Base-by-base conservation (phyloP, 92 coral and sea anemone species). In the Bergia puertoricense region DNA sequence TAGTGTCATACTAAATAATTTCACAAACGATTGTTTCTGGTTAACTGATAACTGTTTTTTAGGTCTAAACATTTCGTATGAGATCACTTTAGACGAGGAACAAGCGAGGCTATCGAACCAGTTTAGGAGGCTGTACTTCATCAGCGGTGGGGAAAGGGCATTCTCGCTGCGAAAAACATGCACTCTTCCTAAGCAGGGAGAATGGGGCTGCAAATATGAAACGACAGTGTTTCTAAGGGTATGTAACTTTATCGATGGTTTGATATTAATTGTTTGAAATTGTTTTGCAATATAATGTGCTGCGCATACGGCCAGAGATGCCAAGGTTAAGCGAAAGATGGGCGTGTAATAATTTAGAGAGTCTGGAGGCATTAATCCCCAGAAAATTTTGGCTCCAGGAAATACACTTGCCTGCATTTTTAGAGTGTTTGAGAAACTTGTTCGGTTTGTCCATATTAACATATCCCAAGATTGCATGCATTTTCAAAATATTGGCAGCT, bases 81-180 rank as follows among this genome's bases (percentile, higher is more conserved):
- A 71, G 11, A 72, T 84, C 40, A 84, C 30, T 11, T 44, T 84
- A 10, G 87, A 84, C 50, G 66, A 84, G 22, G 87, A 84, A 15
- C 87, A 84, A 43, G 87, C 37, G 43, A 43, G n/a, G 68, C 14
- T 16, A n/a, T 84, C 87, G 45, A 46, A 84, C 45, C 87, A 84
- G 69, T 44, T 84, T 9, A 84, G 87, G 44, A 84, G 87, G 44
- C 18, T 84, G 41, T 84, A 69, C 87, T 84, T 84, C 66, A 54
- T 68, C 67, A 71, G 4, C 65, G 6, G 23, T 14, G 62, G 41
- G 3, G 1, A 84, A 84, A 69, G 48, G 30, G 46, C 66, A 18
- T 84, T 84, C 57, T 46, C 87, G 37, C n/a, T 71, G 2, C 51
- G 42, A 37, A 71, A 46, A 0, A 2, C 5, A 36, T 84, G 87